phyloP scores from a whole-genome alignment of 2,888 invertebrate species.

The Drosophila falleni region DNA sequence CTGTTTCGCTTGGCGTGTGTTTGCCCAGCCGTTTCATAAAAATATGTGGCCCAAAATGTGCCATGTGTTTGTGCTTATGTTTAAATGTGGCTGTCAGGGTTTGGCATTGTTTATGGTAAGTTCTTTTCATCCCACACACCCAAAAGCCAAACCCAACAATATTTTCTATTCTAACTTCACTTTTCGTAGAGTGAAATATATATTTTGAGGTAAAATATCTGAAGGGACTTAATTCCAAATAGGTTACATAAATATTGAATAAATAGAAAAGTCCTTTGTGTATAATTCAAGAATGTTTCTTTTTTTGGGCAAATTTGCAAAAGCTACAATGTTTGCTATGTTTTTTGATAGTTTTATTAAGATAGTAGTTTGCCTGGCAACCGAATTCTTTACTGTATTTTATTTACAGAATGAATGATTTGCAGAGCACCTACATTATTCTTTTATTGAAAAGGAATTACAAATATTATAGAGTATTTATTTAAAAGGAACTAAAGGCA shows the following conservation, averaged over 20 bases:
- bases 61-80: slow-evolving; percentile 29
- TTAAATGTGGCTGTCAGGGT: slow-evolving; percentile 45
- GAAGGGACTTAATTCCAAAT: slow-evolving; percentile 1
- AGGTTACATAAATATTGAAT: slow-evolving; percentile 1
- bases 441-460: too few relatives aligned
- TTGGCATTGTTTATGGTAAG: slow-evolving; percentile 42
- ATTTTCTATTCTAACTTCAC: background rate
- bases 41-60: slow-evolving; percentile 39
- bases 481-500: background rate
- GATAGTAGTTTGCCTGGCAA: too few relatives aligned
- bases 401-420: background rate
- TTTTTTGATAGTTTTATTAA: too few relatives aligned
- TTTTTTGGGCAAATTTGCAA: too few relatives aligned
- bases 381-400: background rate
- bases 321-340: too few relatives aligned
- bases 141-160: slow-evolving; percentile 7
- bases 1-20: slow-evolving; percentile 17
- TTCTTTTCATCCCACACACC: slow-evolving; percentile 1
- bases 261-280: background rate
- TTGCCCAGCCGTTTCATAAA: slow-evolving; percentile 31
- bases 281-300: background rate
- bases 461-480: too few relatives aligned
- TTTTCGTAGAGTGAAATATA: background rate
- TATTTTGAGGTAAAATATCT: background rate
- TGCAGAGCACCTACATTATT: background rate